Conservation (phyloP, 2,888 invertebrate species). For the Tetranychus piercei region DNA sequence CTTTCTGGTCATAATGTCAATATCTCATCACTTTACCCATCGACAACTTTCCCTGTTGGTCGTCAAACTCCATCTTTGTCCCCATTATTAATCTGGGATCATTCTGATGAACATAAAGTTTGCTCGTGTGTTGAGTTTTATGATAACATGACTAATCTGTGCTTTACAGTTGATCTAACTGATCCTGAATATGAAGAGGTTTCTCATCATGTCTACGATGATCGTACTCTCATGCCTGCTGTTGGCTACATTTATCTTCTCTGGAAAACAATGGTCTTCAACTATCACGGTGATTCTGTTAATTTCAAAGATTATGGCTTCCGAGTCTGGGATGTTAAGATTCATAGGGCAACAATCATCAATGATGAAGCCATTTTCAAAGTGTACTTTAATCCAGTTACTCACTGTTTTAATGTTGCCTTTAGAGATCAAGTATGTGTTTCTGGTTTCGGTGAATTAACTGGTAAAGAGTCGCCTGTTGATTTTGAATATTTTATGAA, state of each 20-base stretch:
- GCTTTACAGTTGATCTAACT: conserved; percentile 37
- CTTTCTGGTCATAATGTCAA: conserved; percentile 59
- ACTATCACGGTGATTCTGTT: conserved; percentile 26
- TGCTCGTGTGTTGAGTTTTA: conserved; percentile 49
- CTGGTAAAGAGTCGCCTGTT: neutral
- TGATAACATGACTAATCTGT: neutral
- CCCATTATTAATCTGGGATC: conserved; percentile 78
- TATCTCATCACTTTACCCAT: conserved; percentile 51
- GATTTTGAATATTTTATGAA: neutral
- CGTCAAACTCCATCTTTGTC: conserved; percentile 76
- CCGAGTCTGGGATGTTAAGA: conserved; percentile 61
- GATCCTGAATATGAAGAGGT: conserved; percentile 39
- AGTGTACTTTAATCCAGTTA: neutral
- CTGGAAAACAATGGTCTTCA: conserved; percentile 51
- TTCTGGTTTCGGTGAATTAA: neutral
- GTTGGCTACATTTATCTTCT: conserved; percentile 42
- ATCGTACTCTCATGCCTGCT: conserved; percentile 38
- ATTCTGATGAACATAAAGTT: conserved; percentile 53
- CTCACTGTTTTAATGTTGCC: neutral
- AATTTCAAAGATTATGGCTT: conserved; percentile 52
- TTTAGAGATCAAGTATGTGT: neutral
- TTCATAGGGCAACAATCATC: conserved; percentile 51
- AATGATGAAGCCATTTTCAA: conserved; percentile 29
- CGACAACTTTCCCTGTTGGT: conserved; percentile 63
- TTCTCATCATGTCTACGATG: conserved; percentile 45